Evolutionary conservation across 1,140 invertebrate genomes (phyloP).

Genomic region (Sycophaga agraensis): DNA sequence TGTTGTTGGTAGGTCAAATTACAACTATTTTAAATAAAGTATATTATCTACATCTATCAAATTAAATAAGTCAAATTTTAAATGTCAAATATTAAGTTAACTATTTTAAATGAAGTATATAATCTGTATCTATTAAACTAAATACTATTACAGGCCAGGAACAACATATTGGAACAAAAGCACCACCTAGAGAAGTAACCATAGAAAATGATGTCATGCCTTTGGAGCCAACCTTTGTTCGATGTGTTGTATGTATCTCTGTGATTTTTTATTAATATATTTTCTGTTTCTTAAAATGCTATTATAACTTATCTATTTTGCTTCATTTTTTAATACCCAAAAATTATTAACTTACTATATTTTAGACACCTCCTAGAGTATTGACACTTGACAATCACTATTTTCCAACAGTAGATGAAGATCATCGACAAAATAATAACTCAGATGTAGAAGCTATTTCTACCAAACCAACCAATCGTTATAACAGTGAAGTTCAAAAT

Average conservation of each 20-base stretch:
- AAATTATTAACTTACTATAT: too few relatives aligned
- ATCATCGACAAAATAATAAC: conserved; percentile 46
- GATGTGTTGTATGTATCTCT: conserved; percentile 65
- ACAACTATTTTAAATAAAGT: conserved; percentile 4
- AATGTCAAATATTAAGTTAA: background rate
- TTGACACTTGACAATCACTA: conserved; percentile 80
- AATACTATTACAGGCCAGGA: conserved; percentile 67
- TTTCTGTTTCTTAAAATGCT: background rate
- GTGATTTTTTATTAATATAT: conserved; percentile 2
- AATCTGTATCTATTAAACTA: background rate
- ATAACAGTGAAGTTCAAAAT: conserved; percentile 41
- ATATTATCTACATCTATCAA: background rate
- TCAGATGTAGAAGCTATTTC: conserved; percentile 33
- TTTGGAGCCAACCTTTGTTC: conserved; percentile 66
- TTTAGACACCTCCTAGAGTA: conserved; percentile 74
- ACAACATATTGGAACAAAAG: conserved; percentile 78
- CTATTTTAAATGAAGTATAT: background rate
- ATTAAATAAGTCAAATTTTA: background rate
- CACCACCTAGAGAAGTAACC: conserved; percentile 79
- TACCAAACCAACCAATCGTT: conserved; percentile 30
- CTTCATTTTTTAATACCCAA: too few relatives aligned
- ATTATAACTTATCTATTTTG: background rate
- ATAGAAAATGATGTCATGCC: conserved; percentile 79
- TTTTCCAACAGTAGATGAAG: conserved; percentile 73
- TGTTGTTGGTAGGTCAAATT: conserved; percentile 65